phyloP scores from a whole-genome alignment of 2,888 invertebrate species.

The Crematogaster levior region DNA sequence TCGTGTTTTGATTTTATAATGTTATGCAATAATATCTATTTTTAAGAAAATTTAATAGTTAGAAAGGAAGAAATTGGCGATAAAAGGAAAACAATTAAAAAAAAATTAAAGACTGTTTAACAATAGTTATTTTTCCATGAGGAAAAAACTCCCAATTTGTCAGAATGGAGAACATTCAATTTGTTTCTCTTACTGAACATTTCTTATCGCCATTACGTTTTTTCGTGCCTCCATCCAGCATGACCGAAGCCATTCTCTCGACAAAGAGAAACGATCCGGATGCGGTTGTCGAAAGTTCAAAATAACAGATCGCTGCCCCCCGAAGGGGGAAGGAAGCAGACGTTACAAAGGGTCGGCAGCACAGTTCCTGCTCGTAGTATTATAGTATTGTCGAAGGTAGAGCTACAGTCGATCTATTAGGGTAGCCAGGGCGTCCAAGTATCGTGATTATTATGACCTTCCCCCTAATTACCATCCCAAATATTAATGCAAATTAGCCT shows the following conservation, averaged over 20 bases:
- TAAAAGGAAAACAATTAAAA: background rate
- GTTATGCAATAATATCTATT: background rate
- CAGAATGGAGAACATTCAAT: constrained; percentile 10
- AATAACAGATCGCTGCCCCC: constrained; percentile 71
- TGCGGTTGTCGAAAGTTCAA: constrained; percentile 70
- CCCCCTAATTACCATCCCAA: constrained; percentile 84
- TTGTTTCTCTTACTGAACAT: constrained; percentile 2
- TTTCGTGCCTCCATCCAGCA: constrained; percentile 1
- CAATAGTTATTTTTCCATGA: background rate
- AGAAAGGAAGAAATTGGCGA: background rate
- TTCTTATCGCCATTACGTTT: constrained; percentile 29
- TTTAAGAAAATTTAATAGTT: background rate
- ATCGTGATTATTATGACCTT: constrained; percentile 82
- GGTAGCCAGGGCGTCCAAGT: constrained; percentile 67
- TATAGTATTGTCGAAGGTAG: constrained; percentile 75
- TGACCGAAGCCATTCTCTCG: constrained; percentile 29
- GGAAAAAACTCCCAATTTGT: constrained; percentile 13
- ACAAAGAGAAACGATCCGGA: constrained; percentile 55
- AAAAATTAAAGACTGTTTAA: background rate
- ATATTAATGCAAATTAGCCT: constrained; percentile 83
- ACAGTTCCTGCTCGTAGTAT: constrained; percentile 57
- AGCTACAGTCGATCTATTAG: constrained; percentile 65
- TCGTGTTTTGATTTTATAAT: background rate
- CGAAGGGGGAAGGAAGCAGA: constrained; percentile 39
- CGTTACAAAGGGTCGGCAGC: constrained; percentile 48